Percentiles rank a stretch among this genome's conserved stretches.
These are phyloP conservation scores for Upupa epops DNA, from an alignment of 2,113 vertebrate species.

Conservation along the genomic window DNA sequence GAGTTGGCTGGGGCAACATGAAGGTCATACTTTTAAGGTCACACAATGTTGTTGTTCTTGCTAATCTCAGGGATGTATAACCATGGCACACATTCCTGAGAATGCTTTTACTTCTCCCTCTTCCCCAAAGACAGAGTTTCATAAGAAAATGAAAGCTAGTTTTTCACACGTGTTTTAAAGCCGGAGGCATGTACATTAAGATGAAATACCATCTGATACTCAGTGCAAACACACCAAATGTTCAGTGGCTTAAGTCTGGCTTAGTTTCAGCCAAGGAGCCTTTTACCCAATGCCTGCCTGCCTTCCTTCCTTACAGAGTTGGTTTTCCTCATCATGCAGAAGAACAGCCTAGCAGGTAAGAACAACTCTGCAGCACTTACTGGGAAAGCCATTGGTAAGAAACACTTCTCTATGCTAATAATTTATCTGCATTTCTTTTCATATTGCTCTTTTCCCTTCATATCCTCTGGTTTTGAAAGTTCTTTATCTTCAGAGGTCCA, in stretches of 20 bases:
- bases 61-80: neutral
- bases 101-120: neutral
- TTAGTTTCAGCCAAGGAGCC: neutral
- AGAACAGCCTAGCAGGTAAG: neutral
- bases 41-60: accelerated
- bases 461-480: neutral
- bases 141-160: neutral
- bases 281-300: neutral
- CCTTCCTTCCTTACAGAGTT: neutral
- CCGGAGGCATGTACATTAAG: neutral
- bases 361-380: neutral
- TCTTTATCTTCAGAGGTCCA: neutral
- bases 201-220: neutral
- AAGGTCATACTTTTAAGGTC: neutral
- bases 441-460: neutral
- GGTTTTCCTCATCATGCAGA: neutral
- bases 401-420: neutral
- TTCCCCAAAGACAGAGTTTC: neutral
- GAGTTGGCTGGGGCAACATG: accelerated
- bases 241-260: neutral
- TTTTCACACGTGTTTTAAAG: neutral
- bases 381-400: neutral
- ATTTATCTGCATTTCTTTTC: neutral
- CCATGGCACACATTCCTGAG: accelerated
- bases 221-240: neutral